These are phyloP conservation scores for Sapajus apella DNA, from an alignment of 2,113 vertebrate genomes.

Conservation along the genomic window DNA sequence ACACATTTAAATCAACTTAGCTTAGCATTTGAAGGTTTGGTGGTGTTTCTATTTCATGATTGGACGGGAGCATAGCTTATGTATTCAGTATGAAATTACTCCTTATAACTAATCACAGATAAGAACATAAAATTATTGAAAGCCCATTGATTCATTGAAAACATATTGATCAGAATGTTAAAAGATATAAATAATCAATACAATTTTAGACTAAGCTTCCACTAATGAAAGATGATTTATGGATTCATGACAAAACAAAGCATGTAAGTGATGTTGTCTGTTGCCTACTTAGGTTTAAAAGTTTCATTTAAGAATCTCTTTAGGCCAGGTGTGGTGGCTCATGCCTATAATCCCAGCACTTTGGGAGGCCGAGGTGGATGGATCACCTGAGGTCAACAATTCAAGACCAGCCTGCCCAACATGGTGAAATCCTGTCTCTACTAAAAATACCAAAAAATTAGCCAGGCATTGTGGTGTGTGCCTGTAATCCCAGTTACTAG, in stretches of 20 bases:
- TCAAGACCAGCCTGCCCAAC: no score
- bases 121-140: background rate
- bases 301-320: background rate
- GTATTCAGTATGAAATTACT: background rate
- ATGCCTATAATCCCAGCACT: no score
- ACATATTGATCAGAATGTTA: background rate
- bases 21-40: background rate
- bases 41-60: background rate
- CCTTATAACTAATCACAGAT: background rate
- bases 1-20: background rate
- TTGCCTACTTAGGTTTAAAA: background rate
- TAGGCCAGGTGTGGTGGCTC: no score
- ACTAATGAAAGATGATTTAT: background rate
- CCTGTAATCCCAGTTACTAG: no score
- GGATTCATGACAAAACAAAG: background rate
- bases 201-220: slow-evolving; percentile 5
- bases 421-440: no score
- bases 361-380: no score
- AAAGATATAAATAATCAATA: background rate
- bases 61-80: background rate
- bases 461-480: no score
- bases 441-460: no score
- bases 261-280: background rate
- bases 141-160: background rate
- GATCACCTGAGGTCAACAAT: no score